Conservation (phyloP, 2,888 invertebrate genomes). For the Ditula angustiorana region DNA sequence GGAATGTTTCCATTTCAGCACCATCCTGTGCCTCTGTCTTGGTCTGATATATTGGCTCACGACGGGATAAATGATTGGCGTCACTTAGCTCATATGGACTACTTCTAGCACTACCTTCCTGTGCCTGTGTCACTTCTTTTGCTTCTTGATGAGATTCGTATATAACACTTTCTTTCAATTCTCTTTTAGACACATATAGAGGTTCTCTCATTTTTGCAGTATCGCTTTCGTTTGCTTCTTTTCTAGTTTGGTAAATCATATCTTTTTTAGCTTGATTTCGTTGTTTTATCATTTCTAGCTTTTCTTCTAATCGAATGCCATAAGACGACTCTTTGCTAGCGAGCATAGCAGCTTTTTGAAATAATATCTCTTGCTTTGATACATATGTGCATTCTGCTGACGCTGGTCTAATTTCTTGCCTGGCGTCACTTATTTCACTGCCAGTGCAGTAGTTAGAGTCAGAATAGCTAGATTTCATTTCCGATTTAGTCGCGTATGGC, state of each 20-base stretch:
- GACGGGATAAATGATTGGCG: slow-evolving; percentile 79
- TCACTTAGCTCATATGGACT: slow-evolving; percentile 82
- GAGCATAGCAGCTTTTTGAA: slow-evolving; percentile 79
- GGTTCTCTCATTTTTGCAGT: slow-evolving; percentile 77
- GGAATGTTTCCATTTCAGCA: slow-evolving; percentile 68
- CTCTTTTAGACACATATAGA: slow-evolving; percentile 81
- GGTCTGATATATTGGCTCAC: slow-evolving; percentile 79
- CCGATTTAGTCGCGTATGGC: slow-evolving; percentile 70
- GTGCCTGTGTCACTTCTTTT: slow-evolving; percentile 63
- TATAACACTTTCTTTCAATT: slow-evolving; percentile 81
- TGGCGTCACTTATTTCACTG: slow-evolving; percentile 65
- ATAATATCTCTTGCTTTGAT: slow-evolving; percentile 80
- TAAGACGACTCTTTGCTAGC: slow-evolving; percentile 78
- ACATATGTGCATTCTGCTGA: slow-evolving; percentile 82
- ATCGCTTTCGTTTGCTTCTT: slow-evolving; percentile 79
- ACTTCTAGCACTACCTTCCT: slow-evolving; percentile 68
- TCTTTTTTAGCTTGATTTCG: slow-evolving; percentile 83
- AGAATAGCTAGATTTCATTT: slow-evolving; percentile 79
- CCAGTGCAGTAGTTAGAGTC: slow-evolving; percentile 67
- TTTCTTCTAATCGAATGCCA: slow-evolving; percentile 74
- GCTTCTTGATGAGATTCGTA: slow-evolving; percentile 82
- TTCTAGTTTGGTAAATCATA: slow-evolving; percentile 81
- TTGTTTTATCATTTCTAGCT: slow-evolving; percentile 81
- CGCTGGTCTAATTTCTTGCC: slow-evolving; percentile 69
- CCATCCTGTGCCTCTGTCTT: slow-evolving; percentile 66